Conservation (phyloP, 2,888 invertebrate species). For the Trimorus sp. region DNA sequence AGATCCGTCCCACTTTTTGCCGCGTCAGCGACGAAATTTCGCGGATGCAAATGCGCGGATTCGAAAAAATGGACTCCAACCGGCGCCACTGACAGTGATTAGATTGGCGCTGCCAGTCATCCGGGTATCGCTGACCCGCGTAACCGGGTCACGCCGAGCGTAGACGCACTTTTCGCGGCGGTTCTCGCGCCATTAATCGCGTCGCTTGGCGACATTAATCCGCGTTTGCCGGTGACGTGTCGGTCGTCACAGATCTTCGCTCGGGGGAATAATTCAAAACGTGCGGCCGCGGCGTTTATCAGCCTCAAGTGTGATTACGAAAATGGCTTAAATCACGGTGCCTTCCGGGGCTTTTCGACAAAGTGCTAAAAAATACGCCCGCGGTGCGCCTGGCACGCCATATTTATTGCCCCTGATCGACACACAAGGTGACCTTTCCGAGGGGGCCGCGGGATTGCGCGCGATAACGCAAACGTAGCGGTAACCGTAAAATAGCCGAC, state of each 20-base stretch:
- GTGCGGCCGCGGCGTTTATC: conserved; percentile 8
- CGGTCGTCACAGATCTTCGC: background rate
- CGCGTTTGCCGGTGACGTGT: background rate
- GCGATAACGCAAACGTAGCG: conserved; percentile 59
- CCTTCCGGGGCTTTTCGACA: conserved; percentile 25
- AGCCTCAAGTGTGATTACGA: conserved; percentile 31
- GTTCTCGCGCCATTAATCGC: too few relatives aligned
- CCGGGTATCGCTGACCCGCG: too few relatives aligned
- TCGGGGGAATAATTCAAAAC: conserved; percentile 9
- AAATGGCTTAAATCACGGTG: conserved; percentile 51
- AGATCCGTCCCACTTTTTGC: too few relatives aligned
- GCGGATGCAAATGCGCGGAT: too few relatives aligned
- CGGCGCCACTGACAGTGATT: too few relatives aligned
- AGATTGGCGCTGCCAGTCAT: too few relatives aligned
- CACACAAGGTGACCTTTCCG: conserved; percentile 54
- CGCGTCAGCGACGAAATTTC: too few relatives aligned
- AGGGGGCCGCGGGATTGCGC: conserved; percentile 4
- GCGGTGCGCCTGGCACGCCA: conserved; percentile 46
- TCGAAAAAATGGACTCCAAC: too few relatives aligned
- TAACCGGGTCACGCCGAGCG: too few relatives aligned
- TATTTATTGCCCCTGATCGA: conserved; percentile 63
- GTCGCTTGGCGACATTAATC: too few relatives aligned
- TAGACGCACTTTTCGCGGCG: too few relatives aligned
- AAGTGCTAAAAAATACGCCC: conserved; percentile 55
- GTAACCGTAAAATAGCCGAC: conserved; percentile 68